These are phyloP conservation scores for Drosophila obscura DNA, from an alignment of 1,140 invertebrate species.

Conservation along the genomic window DNA sequence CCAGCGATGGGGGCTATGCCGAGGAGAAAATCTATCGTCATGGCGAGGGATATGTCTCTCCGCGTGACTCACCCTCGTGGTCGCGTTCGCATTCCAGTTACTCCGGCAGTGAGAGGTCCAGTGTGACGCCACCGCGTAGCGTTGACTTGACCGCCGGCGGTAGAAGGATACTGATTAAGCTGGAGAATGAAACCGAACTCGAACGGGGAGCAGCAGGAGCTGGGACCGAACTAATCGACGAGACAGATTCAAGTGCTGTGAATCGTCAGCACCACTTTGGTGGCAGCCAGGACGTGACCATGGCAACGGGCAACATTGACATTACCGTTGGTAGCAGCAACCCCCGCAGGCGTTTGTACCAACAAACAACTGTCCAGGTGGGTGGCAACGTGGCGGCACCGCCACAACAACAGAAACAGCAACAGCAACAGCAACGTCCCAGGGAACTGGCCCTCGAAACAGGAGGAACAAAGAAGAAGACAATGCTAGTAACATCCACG, in stretches of 20 bases:
- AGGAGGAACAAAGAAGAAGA: conserved; percentile 56
- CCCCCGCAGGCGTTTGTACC: conserved; percentile 72
- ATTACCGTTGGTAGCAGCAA: conserved; percentile 81
- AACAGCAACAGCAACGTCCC: conserved; percentile 54
- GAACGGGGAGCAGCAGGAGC: conserved; percentile 29
- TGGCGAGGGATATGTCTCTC: conserved; percentile 79
- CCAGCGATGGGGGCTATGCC: conserved; percentile 72
- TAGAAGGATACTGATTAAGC: conserved; percentile 70
- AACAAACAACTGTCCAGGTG: conserved; percentile 70
- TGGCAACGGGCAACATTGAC: conserved; percentile 83
- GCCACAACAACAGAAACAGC: conserved; percentile 23
- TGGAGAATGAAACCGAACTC: conserved; percentile 66
- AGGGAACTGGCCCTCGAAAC: conserved; percentile 65
- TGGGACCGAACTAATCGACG: conserved; percentile 56
- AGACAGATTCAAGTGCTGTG: conserved; percentile 67
- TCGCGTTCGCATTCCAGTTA: conserved; percentile 66
- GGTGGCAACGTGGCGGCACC: conserved; percentile 64
- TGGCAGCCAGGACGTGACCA: conserved; percentile 56
- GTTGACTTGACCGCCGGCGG: conserved; percentile 79
- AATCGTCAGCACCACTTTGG: conserved; percentile 59
- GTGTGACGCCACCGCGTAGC: conserved; percentile 70
- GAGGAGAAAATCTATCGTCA: conserved; percentile 81
- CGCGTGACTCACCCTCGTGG: conserved; percentile 68
- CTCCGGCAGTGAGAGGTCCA: conserved; percentile 67
- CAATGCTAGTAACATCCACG: conserved; percentile 67